phyloP scores from a whole-genome alignment of 2,888 invertebrate species.

The Agriopis marginaria region DNA sequence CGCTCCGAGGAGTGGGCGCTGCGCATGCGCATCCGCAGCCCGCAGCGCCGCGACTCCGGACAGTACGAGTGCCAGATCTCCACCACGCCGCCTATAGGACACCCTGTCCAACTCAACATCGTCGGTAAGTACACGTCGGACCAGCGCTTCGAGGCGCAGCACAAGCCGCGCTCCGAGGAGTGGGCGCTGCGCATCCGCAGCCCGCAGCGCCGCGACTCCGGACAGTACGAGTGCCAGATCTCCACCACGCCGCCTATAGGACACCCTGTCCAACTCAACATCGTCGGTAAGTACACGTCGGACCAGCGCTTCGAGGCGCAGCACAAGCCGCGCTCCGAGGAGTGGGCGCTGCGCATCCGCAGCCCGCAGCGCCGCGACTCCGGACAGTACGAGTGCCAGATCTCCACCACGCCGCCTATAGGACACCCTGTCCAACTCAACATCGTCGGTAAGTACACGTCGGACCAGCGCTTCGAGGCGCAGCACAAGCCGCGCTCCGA shows the following conservation, averaged over 20 bases:
- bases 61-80: constrained; percentile 97
- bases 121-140: constrained; percentile 88
- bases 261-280: constrained; percentile 92
- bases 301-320: not conserved
- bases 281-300: constrained; percentile 90
- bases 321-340: too few relatives aligned
- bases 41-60: constrained; percentile 94
- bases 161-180: constrained; percentile 92
- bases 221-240: constrained; percentile 96
- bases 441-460: too few relatives aligned
- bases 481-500: too few relatives aligned
- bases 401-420: too few relatives aligned
- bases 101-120: constrained; percentile 92
- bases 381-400: too few relatives aligned
- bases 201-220: constrained; percentile 93
- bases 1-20: constrained; percentile 96
- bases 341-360: too few relatives aligned
- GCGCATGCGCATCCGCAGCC: constrained; percentile 85
- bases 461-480: too few relatives aligned
- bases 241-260: constrained; percentile 96
- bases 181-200: constrained; percentile 83
- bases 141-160: constrained; percentile 90
- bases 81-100: constrained; percentile 95
- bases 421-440: too few relatives aligned
- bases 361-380: too few relatives aligned